Evolutionary conservation across 2,888 invertebrate genomes (phyloP).

Genomic region (Bellardia pandia): DNA sequence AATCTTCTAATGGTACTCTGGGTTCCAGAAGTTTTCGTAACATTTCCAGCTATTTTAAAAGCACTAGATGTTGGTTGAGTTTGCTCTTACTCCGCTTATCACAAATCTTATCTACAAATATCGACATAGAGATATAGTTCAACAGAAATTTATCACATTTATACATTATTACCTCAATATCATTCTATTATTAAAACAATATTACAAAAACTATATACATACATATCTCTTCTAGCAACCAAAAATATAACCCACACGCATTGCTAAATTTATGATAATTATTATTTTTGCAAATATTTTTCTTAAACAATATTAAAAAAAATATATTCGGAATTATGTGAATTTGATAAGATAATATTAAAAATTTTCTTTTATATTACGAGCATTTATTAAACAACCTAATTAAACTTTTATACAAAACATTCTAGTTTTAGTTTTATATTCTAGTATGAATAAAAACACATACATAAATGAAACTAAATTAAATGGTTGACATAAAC

Average conservation of each 20-base stretch:
- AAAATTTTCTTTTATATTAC: background rate
- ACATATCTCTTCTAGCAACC: too few relatives aligned
- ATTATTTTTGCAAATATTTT: background rate
- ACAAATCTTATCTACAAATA: too few relatives aligned
- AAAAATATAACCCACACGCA: background rate
- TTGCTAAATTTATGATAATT: background rate
- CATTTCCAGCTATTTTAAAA: too few relatives aligned
- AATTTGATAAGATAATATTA: background rate
- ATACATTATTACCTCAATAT: too few relatives aligned
- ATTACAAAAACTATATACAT: too few relatives aligned
- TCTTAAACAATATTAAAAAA: background rate
- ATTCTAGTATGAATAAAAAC: background rate
- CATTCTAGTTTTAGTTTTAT: background rate
- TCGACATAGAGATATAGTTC: too few relatives aligned
- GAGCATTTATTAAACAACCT: background rate
- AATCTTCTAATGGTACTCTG: too few relatives aligned
- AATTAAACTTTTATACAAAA: constrained; percentile 9
- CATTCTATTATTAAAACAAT: too few relatives aligned
- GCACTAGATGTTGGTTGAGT: too few relatives aligned
- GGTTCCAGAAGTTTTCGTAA: too few relatives aligned
- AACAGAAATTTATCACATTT: too few relatives aligned
- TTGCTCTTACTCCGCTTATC: too few relatives aligned
- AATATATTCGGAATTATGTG: background rate
- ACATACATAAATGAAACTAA: background rate
- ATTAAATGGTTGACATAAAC: background rate